Base-by-base conservation (phyloP, 2,113 vertebrate species). In the Microcebus griseorufus region DNA sequence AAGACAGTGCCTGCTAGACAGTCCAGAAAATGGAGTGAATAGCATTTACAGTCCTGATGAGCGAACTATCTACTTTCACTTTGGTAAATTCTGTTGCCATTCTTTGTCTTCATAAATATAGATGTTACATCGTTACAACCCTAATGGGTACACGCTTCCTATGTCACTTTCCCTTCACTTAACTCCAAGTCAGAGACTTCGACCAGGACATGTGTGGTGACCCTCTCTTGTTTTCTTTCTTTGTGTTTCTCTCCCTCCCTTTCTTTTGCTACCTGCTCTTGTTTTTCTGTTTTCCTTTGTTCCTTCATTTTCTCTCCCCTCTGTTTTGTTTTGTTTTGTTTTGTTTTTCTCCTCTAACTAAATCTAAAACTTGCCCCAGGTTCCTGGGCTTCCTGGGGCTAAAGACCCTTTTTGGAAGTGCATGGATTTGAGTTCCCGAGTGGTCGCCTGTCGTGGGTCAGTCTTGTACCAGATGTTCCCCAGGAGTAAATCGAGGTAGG, bases 401-500 rank as follows among this genome's bases (percentile, higher is more conserved):
- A 17, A 80, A 75, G 37, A n/a, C 2, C 55, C 75, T 65, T 48
- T 39, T 60, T 48, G 37, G n/a, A 6, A 55, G n/a, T 6, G 1
- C 29, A 3, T 3, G n/a, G 12, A 9, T 53, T 4, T 4, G 1
- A 32, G 34, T 48, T 75, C 29, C 5, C 0, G 8, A 1, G 25
- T 12, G 27, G 16, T 25, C 17, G 34, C 16, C 64, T 27, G 9
- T 64, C 67, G n/a, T 27, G 13, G 37, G 58, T 22, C 60, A 23
- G 29, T 32, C 14, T 48, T 14, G 13, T 2, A 1, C 70, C 39
- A 60, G 64, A 20, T 29, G 62, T 13, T 11, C 72, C 92, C 37
- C 37, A 37, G 37, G 37, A 37, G 37, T 37, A 37, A 37, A 37
- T 37, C 37, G 37, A 37, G 37, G 37, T 37, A 37, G 37, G 37